Conservation (phyloP, 2,888 invertebrate species). For the Pantelozetes paolii region DNA sequence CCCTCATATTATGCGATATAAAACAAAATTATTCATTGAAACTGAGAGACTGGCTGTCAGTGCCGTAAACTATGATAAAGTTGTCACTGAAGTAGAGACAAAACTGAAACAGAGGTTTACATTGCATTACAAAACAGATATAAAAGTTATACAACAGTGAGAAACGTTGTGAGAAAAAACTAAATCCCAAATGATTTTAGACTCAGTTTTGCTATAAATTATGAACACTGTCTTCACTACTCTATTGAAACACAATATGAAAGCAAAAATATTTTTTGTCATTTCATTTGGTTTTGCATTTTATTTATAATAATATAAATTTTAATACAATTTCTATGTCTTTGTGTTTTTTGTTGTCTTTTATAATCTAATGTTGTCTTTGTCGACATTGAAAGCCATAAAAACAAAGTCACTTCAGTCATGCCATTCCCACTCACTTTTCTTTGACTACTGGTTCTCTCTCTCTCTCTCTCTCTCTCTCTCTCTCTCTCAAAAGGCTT, state of each 20-base stretch:
- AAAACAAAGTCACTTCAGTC: background rate
- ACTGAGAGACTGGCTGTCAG: constrained; percentile 4
- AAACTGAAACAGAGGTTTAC: background rate
- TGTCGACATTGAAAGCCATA: background rate
- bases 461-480: background rate
- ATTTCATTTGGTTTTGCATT: background rate
- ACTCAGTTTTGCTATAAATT: background rate
- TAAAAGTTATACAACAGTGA: background rate
- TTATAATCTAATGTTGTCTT: background rate
- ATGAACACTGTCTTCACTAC: background rate
- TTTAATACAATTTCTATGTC: background rate
- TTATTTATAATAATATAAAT: background rate
- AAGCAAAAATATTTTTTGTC: background rate
- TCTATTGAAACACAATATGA: background rate
- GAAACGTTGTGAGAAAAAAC: background rate
- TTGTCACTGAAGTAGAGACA: background rate
- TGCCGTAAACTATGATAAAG: constrained; percentile 19
- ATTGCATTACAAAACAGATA: too few relatives aligned
- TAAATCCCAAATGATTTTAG: background rate
- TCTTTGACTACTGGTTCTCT: background rate
- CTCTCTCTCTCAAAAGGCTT: background rate
- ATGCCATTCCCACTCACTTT: constrained; percentile 2
- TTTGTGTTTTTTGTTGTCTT: background rate
- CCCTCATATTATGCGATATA: background rate
- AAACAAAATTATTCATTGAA: constrained; percentile 23